These are phyloP conservation scores for Pandemis cinnamomeana DNA, from an alignment of 2,888 invertebrate species.

Conservation along the genomic window DNA sequence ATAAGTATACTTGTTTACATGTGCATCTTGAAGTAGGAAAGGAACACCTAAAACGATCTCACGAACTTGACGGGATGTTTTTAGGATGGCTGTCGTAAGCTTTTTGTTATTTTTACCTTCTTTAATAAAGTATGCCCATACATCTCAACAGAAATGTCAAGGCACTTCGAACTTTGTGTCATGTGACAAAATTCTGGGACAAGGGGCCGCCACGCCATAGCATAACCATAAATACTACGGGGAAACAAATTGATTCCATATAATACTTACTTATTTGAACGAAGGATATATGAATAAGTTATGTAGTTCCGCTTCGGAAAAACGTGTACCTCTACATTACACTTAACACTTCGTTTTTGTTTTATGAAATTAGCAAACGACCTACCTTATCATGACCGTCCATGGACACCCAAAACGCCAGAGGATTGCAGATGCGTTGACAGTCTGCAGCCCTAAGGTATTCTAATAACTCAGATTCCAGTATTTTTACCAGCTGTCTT, in stretches of 20 bases:
- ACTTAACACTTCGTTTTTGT: neutral
- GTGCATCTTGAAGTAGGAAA: neutral
- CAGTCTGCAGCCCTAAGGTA: no score
- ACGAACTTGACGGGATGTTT: constrained; percentile 2
- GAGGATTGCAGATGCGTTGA: no score
- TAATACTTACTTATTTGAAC: neutral
- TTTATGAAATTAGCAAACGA: no score
- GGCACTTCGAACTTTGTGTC: constrained; percentile 25
- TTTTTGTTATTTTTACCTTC: neutral
- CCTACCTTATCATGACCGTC: no score
- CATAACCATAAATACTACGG: constrained; percentile 6
- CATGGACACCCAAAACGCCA: no score
- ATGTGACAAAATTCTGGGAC: constrained; percentile 17
- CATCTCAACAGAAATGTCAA: neutral
- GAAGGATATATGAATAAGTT: neutral
- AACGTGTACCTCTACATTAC: neutral
- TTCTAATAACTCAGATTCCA: no score
- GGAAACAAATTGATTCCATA: constrained; percentile 27
- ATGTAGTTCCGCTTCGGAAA: neutral
- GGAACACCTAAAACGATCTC: neutral
- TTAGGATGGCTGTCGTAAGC: neutral
- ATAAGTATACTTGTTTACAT: no score
- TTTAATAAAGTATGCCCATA: constrained; percentile 20
- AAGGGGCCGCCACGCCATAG: constrained; percentile 2
- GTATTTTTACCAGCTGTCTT: no score